phyloP scores from a whole-genome alignment of 1,140 invertebrate species.

The Drosophila saltans region DNA sequence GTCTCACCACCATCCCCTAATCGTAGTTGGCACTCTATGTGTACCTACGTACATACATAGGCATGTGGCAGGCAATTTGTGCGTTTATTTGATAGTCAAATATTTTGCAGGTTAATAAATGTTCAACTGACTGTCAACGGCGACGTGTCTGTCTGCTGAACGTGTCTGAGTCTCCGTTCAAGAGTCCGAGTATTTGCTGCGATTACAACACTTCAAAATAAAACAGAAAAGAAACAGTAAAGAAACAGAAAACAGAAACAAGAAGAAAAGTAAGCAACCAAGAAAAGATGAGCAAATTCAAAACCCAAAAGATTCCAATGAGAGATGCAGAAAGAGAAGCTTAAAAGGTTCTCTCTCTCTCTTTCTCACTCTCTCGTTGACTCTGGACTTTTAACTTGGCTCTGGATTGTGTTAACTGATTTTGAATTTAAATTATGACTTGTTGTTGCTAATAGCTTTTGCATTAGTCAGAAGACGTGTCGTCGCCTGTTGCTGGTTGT shows the following conservation, averaged over 20 bases:
- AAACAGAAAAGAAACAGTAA: no score
- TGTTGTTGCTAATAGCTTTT: conserved; percentile 39
- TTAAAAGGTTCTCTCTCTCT: not conserved
- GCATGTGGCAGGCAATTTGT: conserved; percentile 25
- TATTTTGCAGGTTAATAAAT: conserved; percentile 63
- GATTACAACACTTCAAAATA: conserved; percentile 52
- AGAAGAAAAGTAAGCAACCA: not conserved
- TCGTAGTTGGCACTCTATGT: no score
- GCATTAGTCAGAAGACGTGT: conserved; percentile 42
- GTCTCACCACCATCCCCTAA: no score
- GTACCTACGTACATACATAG: no score
- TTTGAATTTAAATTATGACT: conserved; percentile 32
- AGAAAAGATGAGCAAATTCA: not conserved
- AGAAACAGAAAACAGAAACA: not conserved
- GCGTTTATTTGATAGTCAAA: conserved; percentile 57
- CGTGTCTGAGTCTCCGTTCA: not conserved
- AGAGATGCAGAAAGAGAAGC: not conserved
- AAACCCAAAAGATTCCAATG: not conserved
- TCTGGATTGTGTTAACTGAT: conserved; percentile 2
- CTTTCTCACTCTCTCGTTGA: not conserved
- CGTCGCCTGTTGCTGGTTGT: not conserved
- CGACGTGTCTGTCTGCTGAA: conserved; percentile 45
- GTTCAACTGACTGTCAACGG: conserved; percentile 29
- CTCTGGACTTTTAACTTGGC: not conserved
- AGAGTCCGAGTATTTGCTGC: conserved; percentile 3